Base-by-base conservation (phyloP, 2,888 invertebrate species). In the Nomada goodeniana region DNA sequence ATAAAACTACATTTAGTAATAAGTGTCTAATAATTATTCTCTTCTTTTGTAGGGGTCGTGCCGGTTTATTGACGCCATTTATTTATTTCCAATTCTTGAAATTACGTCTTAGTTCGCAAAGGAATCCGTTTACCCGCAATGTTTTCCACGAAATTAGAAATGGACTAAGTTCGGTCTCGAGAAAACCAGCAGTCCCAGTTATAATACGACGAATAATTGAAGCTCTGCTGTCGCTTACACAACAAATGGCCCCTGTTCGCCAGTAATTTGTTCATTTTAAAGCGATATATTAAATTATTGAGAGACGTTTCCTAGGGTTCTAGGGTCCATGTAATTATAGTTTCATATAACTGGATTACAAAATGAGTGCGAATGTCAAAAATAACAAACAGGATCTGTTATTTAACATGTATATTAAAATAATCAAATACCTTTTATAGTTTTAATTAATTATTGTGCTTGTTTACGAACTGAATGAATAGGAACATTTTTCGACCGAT, bases 61-160 rank as follows among this genome's bases (percentile, higher is more conserved):
- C 97, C 91, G 98, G 97, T 44, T 94, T 99, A 78, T 95, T 99
- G 91, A 97, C 98, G 18, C 99, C 99, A 61, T 97, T 99, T 94
- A 96, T 99, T 91, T 99, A 99, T 95, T 99, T 99, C 94, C 98
- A 99, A 94, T 99, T 99, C 95, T 95, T 99, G 91, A 96, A 97
- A 81, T 96, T 98, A 93, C 96, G 99, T 82, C 98, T 99, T 94
- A 95, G 97, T 82, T 99, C 99, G 9, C 96, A 98, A 77, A 96
- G 99, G 90, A 99, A 99, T 95, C 99, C 99, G 0, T 98, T 98
- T 95, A 98, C 98, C 73, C 96, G 98, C 92, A 98, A 97, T 93
- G 97, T 98, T 94, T 99, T 99, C 95, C 95, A 96, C 86, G 99
- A 99, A 94, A 95, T 99, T 91, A 96, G 98, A 86, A 95, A 96